These are phyloP conservation scores for Chrysolina haemoptera DNA, from an alignment of 2,888 invertebrate species.

Conservation along the genomic window DNA sequence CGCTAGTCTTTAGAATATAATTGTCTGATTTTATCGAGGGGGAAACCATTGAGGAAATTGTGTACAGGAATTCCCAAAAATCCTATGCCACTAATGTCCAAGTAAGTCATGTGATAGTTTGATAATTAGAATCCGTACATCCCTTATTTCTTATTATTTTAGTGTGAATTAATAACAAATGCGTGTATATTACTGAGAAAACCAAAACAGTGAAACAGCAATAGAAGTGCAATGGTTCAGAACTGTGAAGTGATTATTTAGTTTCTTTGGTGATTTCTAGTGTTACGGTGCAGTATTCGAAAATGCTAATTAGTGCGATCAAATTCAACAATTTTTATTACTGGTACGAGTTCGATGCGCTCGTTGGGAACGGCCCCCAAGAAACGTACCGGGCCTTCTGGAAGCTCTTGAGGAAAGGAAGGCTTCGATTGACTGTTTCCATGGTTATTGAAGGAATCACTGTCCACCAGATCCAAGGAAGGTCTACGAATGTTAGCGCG, in stretches of 20 bases:
- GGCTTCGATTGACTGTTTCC: conserved; percentile 69
- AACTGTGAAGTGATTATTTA: conserved; percentile 11
- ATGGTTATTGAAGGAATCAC: conserved; percentile 86
- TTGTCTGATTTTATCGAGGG: too few relatives aligned
- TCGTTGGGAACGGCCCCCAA: conserved; percentile 76
- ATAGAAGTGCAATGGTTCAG: not conserved
- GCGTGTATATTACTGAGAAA: not conserved
- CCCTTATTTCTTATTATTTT: not conserved
- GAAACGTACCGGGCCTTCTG: conserved; percentile 73
- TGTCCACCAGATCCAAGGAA: conserved; percentile 85
- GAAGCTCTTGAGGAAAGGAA: conserved; percentile 73
- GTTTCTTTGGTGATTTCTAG: conserved; percentile 17
- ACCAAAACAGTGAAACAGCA: not conserved
- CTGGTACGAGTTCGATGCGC: conserved; percentile 63
- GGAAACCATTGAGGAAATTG: too few relatives aligned
- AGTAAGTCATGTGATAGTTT: too few relatives aligned
- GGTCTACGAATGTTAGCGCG: conserved; percentile 81
- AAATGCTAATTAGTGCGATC: conserved; percentile 33
- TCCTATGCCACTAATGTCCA: too few relatives aligned
- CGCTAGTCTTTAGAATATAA: too few relatives aligned
- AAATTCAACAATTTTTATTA: conserved; percentile 46
- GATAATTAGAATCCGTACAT: not conserved
- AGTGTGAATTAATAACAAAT: not conserved
- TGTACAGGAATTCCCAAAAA: too few relatives aligned
- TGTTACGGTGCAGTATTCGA: conserved; percentile 26